Percentiles rank a stretch among this genome's conserved stretches.
Evolutionary conservation across 1,140 invertebrate species (phyloP).

Genomic region (Drosophila kanapiae): DNA sequence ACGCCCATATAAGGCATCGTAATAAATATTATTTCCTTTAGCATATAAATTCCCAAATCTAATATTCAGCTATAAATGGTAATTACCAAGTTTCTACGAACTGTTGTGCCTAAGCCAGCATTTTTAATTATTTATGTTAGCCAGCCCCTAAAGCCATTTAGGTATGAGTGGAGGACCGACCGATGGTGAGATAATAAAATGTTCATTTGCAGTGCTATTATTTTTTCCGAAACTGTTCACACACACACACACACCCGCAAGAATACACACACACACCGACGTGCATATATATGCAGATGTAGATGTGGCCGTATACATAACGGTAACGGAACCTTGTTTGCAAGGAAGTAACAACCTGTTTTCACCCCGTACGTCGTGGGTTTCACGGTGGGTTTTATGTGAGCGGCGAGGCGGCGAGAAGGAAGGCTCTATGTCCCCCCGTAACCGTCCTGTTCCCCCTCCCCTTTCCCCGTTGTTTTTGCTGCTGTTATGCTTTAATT

Average conservation of each 20-base stretch:
- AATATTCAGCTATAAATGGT: conserved; percentile 13
- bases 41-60: conserved; percentile 8
- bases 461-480: conserved; percentile 51
- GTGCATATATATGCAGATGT: conserved; percentile 54
- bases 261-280: conserved; percentile 15
- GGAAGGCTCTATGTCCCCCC: conserved; percentile 12
- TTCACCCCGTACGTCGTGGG: conserved; percentile 70
- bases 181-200: conserved; percentile 44
- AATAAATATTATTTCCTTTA: conserved; percentile 7
- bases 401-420: conserved; percentile 7
- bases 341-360: conserved; percentile 83
- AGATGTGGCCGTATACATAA: conserved; percentile 62
- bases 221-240: conserved; percentile 39
- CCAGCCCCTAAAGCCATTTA: conserved; percentile 29
- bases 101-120: conserved; percentile 33
- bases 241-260: conserved; percentile 1
- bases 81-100: conserved; percentile 10
- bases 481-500: conserved; percentile 79
- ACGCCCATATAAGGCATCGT: not conserved
- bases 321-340: conserved; percentile 82
- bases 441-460: not conserved
- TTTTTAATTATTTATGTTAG: conserved; percentile 49
- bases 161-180: conserved; percentile 21
- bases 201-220: conserved; percentile 47
- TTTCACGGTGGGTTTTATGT: conserved; percentile 38